Evolutionary conservation across 2,888 invertebrate species (phyloP).

Genomic region (Tyria jacobaeae): DNA sequence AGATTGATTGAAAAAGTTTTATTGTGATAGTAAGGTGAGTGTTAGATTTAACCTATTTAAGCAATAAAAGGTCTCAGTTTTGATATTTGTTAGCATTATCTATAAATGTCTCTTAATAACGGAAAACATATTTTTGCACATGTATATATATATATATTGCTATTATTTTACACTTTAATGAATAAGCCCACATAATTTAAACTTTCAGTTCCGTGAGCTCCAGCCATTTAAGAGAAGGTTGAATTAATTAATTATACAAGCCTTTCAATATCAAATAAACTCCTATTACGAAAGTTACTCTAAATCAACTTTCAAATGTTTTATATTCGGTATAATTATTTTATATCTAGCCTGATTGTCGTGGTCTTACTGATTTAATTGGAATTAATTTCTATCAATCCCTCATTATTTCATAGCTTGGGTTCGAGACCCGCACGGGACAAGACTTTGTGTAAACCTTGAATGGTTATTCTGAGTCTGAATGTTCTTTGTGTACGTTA

Average conservation of each 20-base stretch:
- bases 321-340: no score
- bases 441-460: no score
- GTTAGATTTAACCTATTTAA: not conserved
- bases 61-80: not conserved
- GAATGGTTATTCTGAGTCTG: no score
- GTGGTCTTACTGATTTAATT: no score
- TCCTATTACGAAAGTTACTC: not conserved
- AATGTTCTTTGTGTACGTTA: no score
- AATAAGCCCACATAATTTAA: not conserved
- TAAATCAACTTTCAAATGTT: not conserved
- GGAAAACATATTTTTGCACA: no score
- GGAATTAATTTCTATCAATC: no score
- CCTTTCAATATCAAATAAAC: not conserved
- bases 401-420: no score
- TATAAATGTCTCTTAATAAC: no score
- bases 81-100: not conserved
- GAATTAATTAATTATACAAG: not conserved
- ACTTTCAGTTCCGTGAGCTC: constrained; percentile 4
- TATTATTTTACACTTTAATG: not conserved
- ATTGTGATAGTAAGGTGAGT: not conserved
- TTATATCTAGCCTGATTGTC: no score
- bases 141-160: no score
- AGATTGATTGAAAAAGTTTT: not conserved
- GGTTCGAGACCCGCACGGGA: no score
- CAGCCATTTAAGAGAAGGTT: constrained; percentile 1